phyloP scores from a whole-genome alignment of 2,113 vertebrate genomes.

The Zosterops pallidus region DNA sequence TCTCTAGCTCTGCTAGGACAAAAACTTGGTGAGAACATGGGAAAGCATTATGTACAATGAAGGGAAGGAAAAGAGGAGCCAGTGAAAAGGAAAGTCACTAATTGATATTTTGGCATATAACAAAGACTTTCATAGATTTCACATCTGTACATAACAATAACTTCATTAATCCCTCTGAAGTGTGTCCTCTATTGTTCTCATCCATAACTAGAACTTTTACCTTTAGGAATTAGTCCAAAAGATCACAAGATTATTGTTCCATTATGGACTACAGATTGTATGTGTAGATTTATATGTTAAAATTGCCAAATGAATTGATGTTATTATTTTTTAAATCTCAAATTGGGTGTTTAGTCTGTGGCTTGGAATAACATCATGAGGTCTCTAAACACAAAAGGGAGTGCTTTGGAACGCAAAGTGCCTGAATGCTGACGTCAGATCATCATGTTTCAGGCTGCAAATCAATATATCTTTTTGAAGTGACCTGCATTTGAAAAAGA shows the following conservation, averaged over 20 bases:
- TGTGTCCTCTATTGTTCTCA: constrained; percentile 10
- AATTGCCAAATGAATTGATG: constrained; percentile 15
- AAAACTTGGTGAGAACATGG: not conserved
- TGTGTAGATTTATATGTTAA: constrained; percentile 10
- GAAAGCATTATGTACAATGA: not conserved
- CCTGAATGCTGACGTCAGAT: not conserved
- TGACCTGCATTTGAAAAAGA: not conserved
- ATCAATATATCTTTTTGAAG: constrained; percentile 4
- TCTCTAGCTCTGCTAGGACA: not conserved
- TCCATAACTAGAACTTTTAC: not conserved
- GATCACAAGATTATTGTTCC: constrained; percentile 18
- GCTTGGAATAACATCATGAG: not conserved
- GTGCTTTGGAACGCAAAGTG: not conserved
- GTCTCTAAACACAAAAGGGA: not conserved
- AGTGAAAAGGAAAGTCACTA: constrained; percentile 10
- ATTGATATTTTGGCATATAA: constrained; percentile 19
- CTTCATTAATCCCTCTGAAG: constrained; percentile 27
- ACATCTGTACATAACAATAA: constrained; percentile 28
- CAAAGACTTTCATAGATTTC: not conserved
- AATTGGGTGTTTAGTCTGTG: not conserved
- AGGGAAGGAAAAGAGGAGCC: not conserved
- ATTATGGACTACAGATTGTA: not conserved
- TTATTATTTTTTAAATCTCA: not conserved
- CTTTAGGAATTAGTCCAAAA: constrained; percentile 50
- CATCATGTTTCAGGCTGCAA: not conserved